A percentile compares a stretch with the other conserved stretches of the same genome.
Conservation (phyloP, 1,140 invertebrate genomes). For the Berghia stephanieae region DNA sequence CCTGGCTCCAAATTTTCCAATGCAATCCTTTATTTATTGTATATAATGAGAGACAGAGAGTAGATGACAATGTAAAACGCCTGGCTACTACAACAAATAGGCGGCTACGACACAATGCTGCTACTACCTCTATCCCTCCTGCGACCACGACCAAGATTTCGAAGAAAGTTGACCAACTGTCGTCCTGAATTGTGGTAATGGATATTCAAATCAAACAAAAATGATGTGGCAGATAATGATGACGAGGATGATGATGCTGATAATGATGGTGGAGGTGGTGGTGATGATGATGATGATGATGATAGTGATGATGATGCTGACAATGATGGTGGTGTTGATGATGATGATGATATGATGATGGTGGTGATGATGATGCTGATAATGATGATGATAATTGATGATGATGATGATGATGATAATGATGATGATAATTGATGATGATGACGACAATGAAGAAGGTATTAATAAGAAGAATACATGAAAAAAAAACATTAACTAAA, state of each 20-base stretch:
- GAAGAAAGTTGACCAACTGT: constrained; percentile 38
- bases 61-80: not conserved
- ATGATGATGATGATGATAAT: no score
- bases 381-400: no score
- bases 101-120: constrained; percentile 1
- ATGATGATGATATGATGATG: not conserved
- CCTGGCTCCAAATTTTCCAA: not conserved
- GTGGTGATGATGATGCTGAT: not conserved
- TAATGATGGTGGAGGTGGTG: not conserved
- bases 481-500: no score
- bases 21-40: not conserved
- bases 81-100: not conserved
- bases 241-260: not conserved
- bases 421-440: no score
- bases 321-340: not conserved
- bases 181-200: constrained; percentile 31
- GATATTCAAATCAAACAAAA: constrained; percentile 4
- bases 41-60: not conserved
- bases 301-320: not conserved
- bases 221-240: not conserved
- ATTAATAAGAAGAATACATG: no score
- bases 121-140: constrained; percentile 33
- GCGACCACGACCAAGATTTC: constrained; percentile 33
- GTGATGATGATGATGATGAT: not conserved
- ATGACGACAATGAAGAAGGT: no score